Percentiles rank a stretch among this genome's conserved stretches.
Evolutionary conservation across 1,140 invertebrate species (phyloP).

Genomic region (Drosophila ironensis): DNA sequence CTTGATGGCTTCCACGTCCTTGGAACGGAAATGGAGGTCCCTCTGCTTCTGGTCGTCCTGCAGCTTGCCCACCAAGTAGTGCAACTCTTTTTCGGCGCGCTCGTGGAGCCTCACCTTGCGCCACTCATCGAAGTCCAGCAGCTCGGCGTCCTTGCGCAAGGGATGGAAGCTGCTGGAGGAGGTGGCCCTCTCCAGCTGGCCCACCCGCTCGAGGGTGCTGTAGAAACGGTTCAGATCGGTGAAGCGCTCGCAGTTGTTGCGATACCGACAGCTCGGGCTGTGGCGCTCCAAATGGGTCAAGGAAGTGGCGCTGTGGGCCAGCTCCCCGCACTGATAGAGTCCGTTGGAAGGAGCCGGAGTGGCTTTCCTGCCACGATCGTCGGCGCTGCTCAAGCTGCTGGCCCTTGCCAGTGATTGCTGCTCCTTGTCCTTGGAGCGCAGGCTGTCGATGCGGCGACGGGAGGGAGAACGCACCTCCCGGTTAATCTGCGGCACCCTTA

Average conservation of each 20-base stretch:
- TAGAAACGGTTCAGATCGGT: conserved; percentile 94
- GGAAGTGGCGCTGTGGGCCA: conserved; percentile 77
- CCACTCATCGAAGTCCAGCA: conserved; percentile 94
- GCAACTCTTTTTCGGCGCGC: conserved; percentile 91
- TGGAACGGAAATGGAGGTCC: conserved; percentile 90
- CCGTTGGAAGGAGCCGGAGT: conserved; percentile 68
- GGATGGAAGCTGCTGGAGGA: conserved; percentile 87
- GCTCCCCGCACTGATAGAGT: conserved; percentile 71
- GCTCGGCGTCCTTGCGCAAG: conserved; percentile 87
- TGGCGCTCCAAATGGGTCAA: conserved; percentile 68
- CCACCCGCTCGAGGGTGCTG: conserved; percentile 91
- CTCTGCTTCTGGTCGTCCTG: conserved; percentile 90
- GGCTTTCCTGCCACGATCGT: conserved; percentile 64
- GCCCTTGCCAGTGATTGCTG: conserved; percentile 83
- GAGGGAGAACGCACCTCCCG: conserved; percentile 86
- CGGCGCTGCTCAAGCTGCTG: conserved; percentile 85
- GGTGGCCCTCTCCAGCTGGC: conserved; percentile 90
- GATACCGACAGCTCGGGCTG: conserved; percentile 83
- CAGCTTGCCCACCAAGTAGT: conserved; percentile 89
- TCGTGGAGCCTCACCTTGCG: conserved; percentile 90
- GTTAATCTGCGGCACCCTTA: conserved; percentile 77
- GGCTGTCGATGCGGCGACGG: conserved; percentile 84
- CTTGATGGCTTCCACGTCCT: conserved; percentile 86
- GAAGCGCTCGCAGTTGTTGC: conserved; percentile 90
- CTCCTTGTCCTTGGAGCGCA: conserved; percentile 58